These are phyloP conservation scores for Clarias platycephalus DNA, from an alignment of 2,797 vertebrate genomes.

Conservation along the genomic window DNA sequence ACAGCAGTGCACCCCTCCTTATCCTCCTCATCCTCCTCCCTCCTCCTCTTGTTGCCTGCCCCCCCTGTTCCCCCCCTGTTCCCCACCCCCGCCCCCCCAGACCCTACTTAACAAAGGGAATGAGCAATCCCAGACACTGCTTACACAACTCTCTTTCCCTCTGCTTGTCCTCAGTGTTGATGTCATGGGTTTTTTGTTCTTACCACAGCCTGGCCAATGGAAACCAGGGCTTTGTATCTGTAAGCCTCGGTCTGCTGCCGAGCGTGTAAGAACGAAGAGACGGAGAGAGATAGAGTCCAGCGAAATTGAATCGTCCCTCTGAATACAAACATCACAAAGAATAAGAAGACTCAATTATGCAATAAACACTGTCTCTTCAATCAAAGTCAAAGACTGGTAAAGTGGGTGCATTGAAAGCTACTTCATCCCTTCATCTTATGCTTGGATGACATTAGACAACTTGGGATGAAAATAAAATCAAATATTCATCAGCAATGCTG, in stretches of 20 bases:
- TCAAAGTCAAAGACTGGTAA: background rate
- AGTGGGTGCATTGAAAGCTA: background rate
- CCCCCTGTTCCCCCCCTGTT: no score
- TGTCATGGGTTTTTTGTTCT: constrained; percentile 27
- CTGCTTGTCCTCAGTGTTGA: constrained; percentile 22
- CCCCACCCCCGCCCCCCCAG: background rate
- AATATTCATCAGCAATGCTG: background rate
- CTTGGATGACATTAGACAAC: background rate
- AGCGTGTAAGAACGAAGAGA: constrained; percentile 10
- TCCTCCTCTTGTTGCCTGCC: no score
- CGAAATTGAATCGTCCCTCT: background rate
- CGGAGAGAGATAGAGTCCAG: background rate
- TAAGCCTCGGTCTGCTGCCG: constrained; percentile 8
- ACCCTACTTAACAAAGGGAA: constrained; percentile 16
- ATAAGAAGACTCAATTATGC: background rate
- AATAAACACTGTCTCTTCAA: background rate
- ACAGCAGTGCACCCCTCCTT: constrained; percentile 11
- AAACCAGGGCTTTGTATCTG: constrained; percentile 6
- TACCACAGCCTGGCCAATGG: constrained; percentile 4
- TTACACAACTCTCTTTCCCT: constrained; percentile 14
- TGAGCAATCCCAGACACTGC: constrained; percentile 4
- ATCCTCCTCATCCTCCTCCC: no score
- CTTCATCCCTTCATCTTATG: background rate
- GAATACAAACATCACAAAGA: background rate
- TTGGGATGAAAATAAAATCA: background rate